These are phyloP conservation scores for Halocynthia aurantium DNA, from an alignment of 23 tunicate genomes.

Conservation along the genomic window DNA sequence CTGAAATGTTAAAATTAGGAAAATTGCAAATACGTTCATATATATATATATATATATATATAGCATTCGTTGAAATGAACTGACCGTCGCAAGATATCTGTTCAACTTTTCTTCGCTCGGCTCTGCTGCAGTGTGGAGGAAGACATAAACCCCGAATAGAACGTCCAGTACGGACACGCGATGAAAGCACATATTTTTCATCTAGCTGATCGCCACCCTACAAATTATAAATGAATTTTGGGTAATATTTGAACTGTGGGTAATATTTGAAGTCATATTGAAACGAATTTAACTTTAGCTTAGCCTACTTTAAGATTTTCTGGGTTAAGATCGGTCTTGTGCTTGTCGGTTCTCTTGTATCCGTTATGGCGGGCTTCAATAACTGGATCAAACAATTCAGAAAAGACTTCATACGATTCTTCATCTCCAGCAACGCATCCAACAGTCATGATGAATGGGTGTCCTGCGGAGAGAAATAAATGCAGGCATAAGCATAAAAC, in stretches of 20 bases:
- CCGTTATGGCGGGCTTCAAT: constrained; percentile 92
- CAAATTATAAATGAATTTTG: neutral
- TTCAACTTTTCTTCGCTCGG: constrained; percentile 88
- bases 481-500: too few relatives aligned
- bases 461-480: constrained; percentile 35
- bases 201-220: constrained; percentile 85
- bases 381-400: constrained; percentile 92
- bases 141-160: constrained; percentile 86
- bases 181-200: constrained; percentile 87
- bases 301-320: constrained; percentile 31
- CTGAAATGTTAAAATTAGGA: constrained; percentile 8
- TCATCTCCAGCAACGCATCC: constrained; percentile 99
- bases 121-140: constrained; percentile 92
- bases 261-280: too few relatives aligned
- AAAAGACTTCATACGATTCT: constrained; percentile 74
- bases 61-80: neutral
- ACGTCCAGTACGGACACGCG: constrained; percentile 96
- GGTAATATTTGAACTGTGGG: too few relatives aligned
- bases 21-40: neutral
- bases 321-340: constrained; percentile 93
- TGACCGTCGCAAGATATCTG: constrained; percentile 57
- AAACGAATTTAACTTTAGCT: too few relatives aligned
- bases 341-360: constrained; percentile 79
- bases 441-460: constrained; percentile 98
- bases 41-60: neutral